Conservation (phyloP, 2,888 invertebrate genomes). For the Hipparchia semele region DNA sequence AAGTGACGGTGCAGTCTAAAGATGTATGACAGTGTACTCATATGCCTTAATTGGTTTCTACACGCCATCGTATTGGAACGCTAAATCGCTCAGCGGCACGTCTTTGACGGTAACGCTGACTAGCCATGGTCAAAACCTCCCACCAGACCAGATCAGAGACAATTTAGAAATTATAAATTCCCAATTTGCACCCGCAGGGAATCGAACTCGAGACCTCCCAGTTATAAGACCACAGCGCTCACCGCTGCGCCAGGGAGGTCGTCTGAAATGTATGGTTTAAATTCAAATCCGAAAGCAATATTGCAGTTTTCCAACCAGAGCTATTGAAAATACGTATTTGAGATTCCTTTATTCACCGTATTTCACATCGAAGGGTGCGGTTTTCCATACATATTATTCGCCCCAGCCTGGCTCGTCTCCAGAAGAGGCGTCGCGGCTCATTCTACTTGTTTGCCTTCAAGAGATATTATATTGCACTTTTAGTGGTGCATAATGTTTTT, state of each 20-base stretch:
- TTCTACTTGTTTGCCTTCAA: constrained; percentile 45
- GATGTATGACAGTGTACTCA: too few species aligned
- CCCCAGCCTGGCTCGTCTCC: constrained; percentile 47
- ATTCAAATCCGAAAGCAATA: constrained; percentile 12
- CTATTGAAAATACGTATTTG: constrained; percentile 15
- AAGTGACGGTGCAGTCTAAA: too few species aligned
- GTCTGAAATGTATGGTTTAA: neutral
- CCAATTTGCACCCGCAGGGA: too few species aligned
- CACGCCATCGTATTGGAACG: too few species aligned
- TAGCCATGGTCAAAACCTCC: too few species aligned
- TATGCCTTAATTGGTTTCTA: too few species aligned
- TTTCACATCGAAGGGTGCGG: constrained; percentile 36
- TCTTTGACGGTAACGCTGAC: too few species aligned
- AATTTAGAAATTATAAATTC: too few species aligned
- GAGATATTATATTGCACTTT: constrained; percentile 38
- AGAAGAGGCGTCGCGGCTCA: constrained; percentile 43
- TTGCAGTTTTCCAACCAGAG: constrained; percentile 2
- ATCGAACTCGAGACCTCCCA: neutral
- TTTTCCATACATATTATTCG: constrained; percentile 50
- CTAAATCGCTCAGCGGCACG: too few species aligned
- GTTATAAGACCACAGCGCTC: too few species aligned
- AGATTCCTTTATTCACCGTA: constrained; percentile 15
- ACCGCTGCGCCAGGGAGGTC: too few species aligned
- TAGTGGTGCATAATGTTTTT: constrained; percentile 4
- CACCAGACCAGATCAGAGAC: too few species aligned